phyloP scores from a whole-genome alignment of 2,113 vertebrate genomes.

The Calidris pugnax region DNA sequence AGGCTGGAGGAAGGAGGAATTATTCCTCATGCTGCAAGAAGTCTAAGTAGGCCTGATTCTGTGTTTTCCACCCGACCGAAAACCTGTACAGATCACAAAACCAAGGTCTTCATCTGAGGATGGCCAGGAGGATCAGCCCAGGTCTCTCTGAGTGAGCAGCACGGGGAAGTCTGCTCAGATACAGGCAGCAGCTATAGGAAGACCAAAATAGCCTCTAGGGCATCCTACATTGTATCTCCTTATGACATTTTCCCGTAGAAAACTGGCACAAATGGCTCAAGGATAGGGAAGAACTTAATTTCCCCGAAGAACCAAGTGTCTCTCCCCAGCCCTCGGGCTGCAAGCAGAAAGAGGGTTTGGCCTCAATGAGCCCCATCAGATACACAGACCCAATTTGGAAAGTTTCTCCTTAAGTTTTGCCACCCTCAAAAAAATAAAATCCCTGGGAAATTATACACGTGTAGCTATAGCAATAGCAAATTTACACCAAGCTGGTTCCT shows the following conservation, averaged over 20 bases:
- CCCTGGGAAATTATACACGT: background rate
- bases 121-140: background rate
- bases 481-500: background rate
- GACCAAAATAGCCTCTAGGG: background rate
- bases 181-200: background rate
- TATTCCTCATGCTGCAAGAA: background rate
- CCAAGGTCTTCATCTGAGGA: background rate
- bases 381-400: fast-evolving
- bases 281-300: background rate
- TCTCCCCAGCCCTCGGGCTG: background rate
- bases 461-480: background rate
- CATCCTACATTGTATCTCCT: background rate
- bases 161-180: background rate
- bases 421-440: background rate
- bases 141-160: background rate
- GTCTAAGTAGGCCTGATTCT: background rate
- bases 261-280: background rate
- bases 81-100: background rate
- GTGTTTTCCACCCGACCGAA: background rate
- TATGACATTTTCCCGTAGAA: background rate
- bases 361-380: background rate
- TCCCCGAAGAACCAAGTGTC: background rate
- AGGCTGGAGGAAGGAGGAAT: background rate
- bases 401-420: background rate
- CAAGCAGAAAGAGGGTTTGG: background rate